These are phyloP conservation scores for Pogona vitticeps DNA, from an alignment of 2,113 vertebrate species.

Conservation along the genomic window DNA sequence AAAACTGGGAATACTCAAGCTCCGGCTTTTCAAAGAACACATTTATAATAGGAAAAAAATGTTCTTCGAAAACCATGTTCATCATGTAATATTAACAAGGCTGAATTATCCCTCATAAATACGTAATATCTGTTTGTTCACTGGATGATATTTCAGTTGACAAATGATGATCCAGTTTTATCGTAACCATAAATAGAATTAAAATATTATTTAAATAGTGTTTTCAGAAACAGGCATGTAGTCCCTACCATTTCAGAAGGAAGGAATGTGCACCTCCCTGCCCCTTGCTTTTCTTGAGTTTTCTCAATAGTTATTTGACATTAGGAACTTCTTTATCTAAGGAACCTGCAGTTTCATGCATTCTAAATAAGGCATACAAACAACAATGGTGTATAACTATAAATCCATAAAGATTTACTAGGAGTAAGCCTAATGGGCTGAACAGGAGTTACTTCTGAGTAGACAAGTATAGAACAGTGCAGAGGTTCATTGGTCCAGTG, in stretches of 20 bases:
- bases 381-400: not conserved
- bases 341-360: too few relatives aligned
- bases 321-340: not conserved
- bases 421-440: not conserved
- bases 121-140: constrained; percentile 48
- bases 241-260: not conserved
- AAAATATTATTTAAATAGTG: constrained; percentile 38
- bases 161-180: constrained; percentile 19
- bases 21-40: not conserved
- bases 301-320: not conserved
- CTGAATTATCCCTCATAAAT: constrained; percentile 60
- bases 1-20: constrained; percentile 13
- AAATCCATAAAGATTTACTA: not conserved
- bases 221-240: constrained; percentile 19
- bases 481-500: too few relatives aligned
- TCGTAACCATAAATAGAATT: constrained; percentile 40
- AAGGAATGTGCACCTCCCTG: not conserved
- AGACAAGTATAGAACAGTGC: not conserved
- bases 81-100: constrained; percentile 53
- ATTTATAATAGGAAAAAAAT: not conserved
- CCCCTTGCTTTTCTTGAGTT: not conserved
- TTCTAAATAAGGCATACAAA: too few relatives aligned
- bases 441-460: not conserved
- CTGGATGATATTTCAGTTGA: constrained; percentile 32
- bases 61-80: constrained; percentile 34